A percentile compares a stretch with the other conserved stretches of the same genome.
Conservation (phyloP, 2,888 invertebrate species). For the Phragmatobia fuliginosa region DNA sequence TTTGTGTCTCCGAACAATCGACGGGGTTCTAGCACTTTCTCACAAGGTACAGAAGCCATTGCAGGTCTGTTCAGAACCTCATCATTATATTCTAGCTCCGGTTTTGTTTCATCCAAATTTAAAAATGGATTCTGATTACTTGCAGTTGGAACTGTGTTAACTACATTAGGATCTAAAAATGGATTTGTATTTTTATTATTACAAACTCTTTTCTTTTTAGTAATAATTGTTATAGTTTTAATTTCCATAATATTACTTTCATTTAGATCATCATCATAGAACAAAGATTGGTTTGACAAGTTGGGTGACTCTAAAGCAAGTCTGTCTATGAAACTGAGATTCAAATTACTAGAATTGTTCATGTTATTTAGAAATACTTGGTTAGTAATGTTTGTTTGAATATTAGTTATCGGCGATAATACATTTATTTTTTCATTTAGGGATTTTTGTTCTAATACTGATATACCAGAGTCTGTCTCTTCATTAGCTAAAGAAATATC, state of each 20-base stretch:
- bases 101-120: conserved; percentile 48
- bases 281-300: conserved; percentile 74
- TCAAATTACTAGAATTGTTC: conserved; percentile 73
- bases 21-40: conserved; percentile 67
- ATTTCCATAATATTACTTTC: conserved; percentile 86
- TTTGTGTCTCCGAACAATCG: conserved; percentile 78
- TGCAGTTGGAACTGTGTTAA: conserved; percentile 43
- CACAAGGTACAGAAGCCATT: conserved; percentile 36
- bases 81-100: conserved; percentile 71
- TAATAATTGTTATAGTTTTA: conserved; percentile 82
- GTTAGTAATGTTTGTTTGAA: conserved; percentile 72
- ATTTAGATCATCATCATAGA: conserved; percentile 81
- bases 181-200: conserved; percentile 78
- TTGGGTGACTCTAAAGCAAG: conserved; percentile 77
- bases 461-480: conserved; percentile 56
- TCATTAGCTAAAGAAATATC: conserved; percentile 51
- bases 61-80: conserved; percentile 56
- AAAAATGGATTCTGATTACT: conserved; percentile 72
- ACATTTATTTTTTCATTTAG: conserved; percentile 48
- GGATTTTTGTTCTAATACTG: conserved; percentile 69
- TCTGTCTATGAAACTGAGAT: conserved; percentile 81
- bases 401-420: conserved; percentile 59
- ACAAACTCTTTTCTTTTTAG: conserved; percentile 72
- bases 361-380: conserved; percentile 76
- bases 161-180: conserved; percentile 73